Percentiles rank a stretch among this genome's conserved stretches.
Conservation (phyloP, 1,140 invertebrate species). For the Trigoniulus corallinus region DNA sequence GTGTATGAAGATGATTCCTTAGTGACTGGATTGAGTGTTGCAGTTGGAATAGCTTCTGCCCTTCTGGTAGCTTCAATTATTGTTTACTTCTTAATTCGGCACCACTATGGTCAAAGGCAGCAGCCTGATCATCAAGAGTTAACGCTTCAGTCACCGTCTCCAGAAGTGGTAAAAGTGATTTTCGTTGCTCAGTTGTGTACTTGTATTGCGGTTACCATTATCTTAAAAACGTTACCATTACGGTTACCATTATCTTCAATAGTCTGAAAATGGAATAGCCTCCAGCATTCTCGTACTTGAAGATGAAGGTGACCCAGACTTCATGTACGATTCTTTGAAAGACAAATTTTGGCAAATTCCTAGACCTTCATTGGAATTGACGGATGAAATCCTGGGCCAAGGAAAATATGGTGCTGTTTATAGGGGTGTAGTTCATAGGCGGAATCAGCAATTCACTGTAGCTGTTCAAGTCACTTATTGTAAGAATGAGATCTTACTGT, state of each 20-base stretch:
- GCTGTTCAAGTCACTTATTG: slow-evolving; percentile 13
- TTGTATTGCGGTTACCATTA: neutral
- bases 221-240: neutral
- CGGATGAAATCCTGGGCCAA: slow-evolving; percentile 45
- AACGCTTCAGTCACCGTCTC: slow-evolving; percentile 42
- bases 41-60: slow-evolving; percentile 38
- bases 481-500: neutral
- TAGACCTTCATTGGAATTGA: slow-evolving; percentile 44
- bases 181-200: neutral
- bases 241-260: slow-evolving; percentile 11
- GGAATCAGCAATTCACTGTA: slow-evolving; percentile 11
- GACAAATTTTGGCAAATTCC: slow-evolving; percentile 53
- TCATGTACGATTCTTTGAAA: slow-evolving; percentile 54
- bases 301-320: slow-evolving; percentile 44
- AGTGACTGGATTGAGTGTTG: slow-evolving; percentile 36
- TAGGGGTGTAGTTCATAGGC: slow-evolving; percentile 12
- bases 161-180: slow-evolving; percentile 34
- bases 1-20: slow-evolving; percentile 15
- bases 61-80: slow-evolving; percentile 38
- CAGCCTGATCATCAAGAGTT: slow-evolving; percentile 42
- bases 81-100: slow-evolving; percentile 39
- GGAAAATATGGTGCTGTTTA: slow-evolving; percentile 55
- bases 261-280: slow-evolving; percentile 32
- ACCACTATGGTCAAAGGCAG: slow-evolving; percentile 31
- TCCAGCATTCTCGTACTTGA: slow-evolving; percentile 45